A percentile compares a stretch with the other conserved stretches of the same genome.
These are phyloP conservation scores for Chrysomallon squamiferum DNA, from an alignment of 1,140 invertebrate genomes.

Conservation along the genomic window DNA sequence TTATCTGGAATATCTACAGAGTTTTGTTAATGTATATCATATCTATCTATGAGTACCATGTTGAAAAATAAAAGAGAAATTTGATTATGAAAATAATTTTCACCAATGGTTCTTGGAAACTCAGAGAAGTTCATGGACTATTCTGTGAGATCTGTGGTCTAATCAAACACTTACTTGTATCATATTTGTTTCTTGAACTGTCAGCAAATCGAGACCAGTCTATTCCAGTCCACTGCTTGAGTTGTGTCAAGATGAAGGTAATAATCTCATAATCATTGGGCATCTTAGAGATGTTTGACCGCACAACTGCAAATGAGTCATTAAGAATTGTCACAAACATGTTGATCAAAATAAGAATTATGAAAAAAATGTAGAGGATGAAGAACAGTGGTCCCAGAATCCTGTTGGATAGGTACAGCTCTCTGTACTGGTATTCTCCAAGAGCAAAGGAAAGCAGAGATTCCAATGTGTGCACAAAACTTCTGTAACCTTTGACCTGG, in stretches of 20 bases:
- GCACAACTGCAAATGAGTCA: conserved; percentile 61
- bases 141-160: too few relatives aligned
- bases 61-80: too few relatives aligned
- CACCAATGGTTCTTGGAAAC: too few relatives aligned
- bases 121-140: too few relatives aligned
- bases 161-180: conserved; percentile 14
- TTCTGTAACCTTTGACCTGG: conserved; percentile 62
- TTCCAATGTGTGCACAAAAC: conserved; percentile 54
- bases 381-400: conserved; percentile 63
- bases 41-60: too few relatives aligned
- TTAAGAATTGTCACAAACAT: conserved; percentile 69
- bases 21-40: too few relatives aligned
- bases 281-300: conserved; percentile 68
- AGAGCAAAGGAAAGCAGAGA: conserved; percentile 42
- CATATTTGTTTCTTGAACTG: conserved; percentile 30
- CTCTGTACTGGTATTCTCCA: conserved; percentile 29
- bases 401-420: conserved; percentile 27
- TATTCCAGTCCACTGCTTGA: conserved; percentile 32
- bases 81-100: too few relatives aligned
- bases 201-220: conserved; percentile 20
- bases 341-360: conserved; percentile 67
- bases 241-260: conserved; percentile 65
- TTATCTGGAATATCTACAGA: too few relatives aligned
- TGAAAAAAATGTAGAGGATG: conserved; percentile 65
- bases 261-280: conserved; percentile 71